Evolutionary conservation across 2,888 invertebrate species (phyloP).

Genomic region (Troglohyphantes excavatus): DNA sequence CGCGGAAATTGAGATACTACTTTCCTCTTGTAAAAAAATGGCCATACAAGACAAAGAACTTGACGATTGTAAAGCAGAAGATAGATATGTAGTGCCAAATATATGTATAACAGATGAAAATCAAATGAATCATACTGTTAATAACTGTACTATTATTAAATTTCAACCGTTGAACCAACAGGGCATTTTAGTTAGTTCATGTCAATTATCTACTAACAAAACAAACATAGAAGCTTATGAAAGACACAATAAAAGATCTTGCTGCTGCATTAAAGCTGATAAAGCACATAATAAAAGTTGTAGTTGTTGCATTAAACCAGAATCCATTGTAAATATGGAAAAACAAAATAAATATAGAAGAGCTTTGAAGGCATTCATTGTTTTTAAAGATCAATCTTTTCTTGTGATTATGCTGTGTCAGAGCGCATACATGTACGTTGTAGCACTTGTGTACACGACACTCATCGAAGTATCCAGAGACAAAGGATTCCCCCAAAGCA

Average conservation of each 20-base stretch:
- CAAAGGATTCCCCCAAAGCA: not conserved
- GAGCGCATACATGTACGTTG: not conserved
- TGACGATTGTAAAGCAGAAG: too few relatives aligned
- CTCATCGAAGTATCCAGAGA: conserved; percentile 10
- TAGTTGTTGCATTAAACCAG: too few relatives aligned
- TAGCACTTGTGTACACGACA: not conserved
- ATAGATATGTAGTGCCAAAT: not conserved
- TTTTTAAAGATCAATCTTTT: conserved; percentile 6
- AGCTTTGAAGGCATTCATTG: not conserved
- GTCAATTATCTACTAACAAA: too few relatives aligned
- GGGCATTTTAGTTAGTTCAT: too few relatives aligned
- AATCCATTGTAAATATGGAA: too few relatives aligned
- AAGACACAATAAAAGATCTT: fast-evolving
- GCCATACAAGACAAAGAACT: too few relatives aligned
- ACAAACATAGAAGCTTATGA: not conserved
- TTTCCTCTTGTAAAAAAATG: not conserved
- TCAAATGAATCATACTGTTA: too few relatives aligned
- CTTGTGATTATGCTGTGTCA: not conserved
- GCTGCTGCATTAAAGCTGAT: too few relatives aligned
- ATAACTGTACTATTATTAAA: not conserved
- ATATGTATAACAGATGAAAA: too few relatives aligned
- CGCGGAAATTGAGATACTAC: not conserved
- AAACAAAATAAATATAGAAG: not conserved
- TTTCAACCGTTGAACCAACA: not conserved
- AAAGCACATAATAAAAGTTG: too few relatives aligned